Base-by-base conservation (phyloP, 2,888 invertebrate genomes). In the Calliscelio sp. region DNA sequence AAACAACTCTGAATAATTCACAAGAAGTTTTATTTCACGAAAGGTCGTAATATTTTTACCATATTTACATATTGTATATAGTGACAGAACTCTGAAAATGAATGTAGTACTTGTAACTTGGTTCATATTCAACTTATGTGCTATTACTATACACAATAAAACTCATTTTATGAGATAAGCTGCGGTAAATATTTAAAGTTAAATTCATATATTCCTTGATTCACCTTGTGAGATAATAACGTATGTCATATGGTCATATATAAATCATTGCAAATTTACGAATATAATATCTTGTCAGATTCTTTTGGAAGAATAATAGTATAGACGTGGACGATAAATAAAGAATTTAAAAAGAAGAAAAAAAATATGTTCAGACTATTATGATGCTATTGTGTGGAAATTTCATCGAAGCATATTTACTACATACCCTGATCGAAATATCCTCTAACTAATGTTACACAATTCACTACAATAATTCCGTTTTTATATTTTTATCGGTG, bases 141-240 rank as follows among this genome's bases (percentile, higher is more conserved):
- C 44, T 14, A 44, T 44, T 44, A 2, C 16, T 44, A 35, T 35
- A 44, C 44, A 44, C n/a, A 44, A 44, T 44, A 44, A 44, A 44
- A 44, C n/a, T 44, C 44, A 44, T 44, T 44, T 44, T 44, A 44
- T n/a, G 6, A 44, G 44, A 44, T 44, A 44, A 44, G 44, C n/a
- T 44, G 44, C 16, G 5, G 44, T 44, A 44, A 44, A 44, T 16
- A 44, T 44, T 44, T 44, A 5, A 44, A 44, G 14, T 41, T n/a
- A 41, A 7, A 32, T 41, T 41, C 41, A 41, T 7, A 41, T 41
- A n/a, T 44, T 44, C n/a, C n/a, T 44, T 44, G 44, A 44, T 44
- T 44, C 3, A 2, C 3, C 16, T 44, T 44, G 44, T 44, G 44
- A 44, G 44, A 44, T 44, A 44, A n/a, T n/a, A 44, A 5, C 35